Conservation (phyloP, 2,113 vertebrate species). For the Apteryx mantelli region DNA sequence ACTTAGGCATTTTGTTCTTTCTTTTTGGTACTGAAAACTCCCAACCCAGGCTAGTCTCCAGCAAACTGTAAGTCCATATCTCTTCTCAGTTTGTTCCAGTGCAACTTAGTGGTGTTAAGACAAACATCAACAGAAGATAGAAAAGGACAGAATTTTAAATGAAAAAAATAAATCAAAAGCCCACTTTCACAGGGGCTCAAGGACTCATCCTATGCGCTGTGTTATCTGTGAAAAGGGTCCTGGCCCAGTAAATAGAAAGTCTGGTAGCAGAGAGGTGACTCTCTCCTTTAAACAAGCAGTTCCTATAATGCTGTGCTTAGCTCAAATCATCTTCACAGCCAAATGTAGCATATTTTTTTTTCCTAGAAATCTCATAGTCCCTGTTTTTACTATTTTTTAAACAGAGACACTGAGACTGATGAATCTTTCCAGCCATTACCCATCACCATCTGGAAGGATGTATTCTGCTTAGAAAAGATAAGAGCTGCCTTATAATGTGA, state of each 20-base stretch:
- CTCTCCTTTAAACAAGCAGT: not conserved
- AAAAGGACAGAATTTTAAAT: not conserved
- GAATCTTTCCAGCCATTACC: not conserved
- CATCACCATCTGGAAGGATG: not conserved
- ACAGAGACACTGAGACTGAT: not conserved
- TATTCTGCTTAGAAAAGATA: not conserved
- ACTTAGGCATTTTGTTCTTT: not conserved
- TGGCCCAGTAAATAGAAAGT: not conserved
- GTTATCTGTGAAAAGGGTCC: not conserved
- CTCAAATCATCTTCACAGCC: not conserved
- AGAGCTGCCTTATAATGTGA: fast-evolving
- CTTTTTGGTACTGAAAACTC: not conserved
- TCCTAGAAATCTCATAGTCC: not conserved
- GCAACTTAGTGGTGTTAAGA: not conserved
- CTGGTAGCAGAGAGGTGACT: not conserved
- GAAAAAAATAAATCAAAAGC: conserved; percentile 36
- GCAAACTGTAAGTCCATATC: not conserved
- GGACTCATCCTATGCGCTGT: not conserved
- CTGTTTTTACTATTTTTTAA: not conserved
- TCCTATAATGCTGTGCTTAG: not conserved
- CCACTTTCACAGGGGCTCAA: not conserved
- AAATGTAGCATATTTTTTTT: not conserved
- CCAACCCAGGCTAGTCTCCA: not conserved
- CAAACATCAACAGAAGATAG: not conserved
- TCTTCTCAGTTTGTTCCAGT: not conserved